Evolutionary conservation across 2,113 vertebrate genomes (phyloP).

Genomic region (Petaurus breviceps): DNA sequence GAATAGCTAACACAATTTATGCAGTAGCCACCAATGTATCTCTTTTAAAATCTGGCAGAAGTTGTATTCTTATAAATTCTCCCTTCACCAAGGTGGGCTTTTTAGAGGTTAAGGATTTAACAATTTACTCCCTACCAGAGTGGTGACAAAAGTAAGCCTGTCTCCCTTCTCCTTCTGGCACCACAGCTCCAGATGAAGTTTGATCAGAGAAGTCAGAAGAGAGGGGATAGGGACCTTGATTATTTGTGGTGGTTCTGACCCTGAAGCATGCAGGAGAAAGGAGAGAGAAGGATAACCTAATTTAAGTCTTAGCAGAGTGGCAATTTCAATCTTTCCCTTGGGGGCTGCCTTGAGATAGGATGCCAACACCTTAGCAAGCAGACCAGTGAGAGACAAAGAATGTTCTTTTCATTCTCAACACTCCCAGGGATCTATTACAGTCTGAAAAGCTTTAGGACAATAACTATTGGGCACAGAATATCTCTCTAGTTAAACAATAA

Average conservation of each 20-base stretch:
- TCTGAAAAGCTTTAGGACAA: background rate
- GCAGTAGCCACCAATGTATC: background rate
- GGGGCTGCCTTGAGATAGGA: background rate
- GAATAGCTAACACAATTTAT: background rate
- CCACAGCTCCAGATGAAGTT: background rate
- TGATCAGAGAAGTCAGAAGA: background rate
- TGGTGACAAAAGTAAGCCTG: background rate
- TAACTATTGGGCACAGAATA: background rate
- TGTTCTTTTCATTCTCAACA: background rate
- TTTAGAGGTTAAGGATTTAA: background rate
- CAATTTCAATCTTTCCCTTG: background rate
- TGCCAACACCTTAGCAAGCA: background rate
- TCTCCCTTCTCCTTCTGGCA: background rate
- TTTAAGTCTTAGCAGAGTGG: background rate
- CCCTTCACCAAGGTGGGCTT: background rate
- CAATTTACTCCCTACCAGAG: background rate
- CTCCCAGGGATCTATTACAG: background rate
- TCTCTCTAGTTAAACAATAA: background rate
- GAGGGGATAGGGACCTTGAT: background rate
- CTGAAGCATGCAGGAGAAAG: background rate
- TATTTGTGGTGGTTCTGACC: background rate
- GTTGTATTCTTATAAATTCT: background rate
- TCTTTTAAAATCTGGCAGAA: background rate
- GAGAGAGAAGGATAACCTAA: background rate
- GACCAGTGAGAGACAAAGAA: background rate